phyloP scores from a whole-genome alignment of 1,140 invertebrate genomes.

The Oreohelix idahoensis region DNA sequence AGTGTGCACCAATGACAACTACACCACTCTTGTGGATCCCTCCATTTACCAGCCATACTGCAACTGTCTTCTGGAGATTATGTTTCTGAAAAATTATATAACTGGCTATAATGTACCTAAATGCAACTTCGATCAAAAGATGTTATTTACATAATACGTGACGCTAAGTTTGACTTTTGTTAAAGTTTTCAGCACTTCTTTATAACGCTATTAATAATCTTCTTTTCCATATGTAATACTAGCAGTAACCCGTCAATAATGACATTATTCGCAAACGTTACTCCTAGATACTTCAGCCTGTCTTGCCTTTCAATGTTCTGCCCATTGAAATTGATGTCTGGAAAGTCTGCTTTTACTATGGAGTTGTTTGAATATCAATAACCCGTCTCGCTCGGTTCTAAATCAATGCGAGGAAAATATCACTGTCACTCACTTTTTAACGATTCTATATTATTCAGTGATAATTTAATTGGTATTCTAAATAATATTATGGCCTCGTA shows the following conservation, averaged over 20 bases:
- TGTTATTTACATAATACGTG: neutral
- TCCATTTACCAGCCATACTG: neutral
- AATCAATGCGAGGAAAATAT: too few species aligned
- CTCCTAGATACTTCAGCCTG: too few species aligned
- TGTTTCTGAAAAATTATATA: neutral
- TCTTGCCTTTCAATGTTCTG: too few species aligned
- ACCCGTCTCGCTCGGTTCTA: too few species aligned
- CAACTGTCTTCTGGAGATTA: neutral
- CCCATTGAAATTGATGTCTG: too few species aligned
- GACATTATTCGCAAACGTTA: too few species aligned
- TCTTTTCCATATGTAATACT: neutral
- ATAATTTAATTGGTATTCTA: too few species aligned
- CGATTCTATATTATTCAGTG: too few species aligned
- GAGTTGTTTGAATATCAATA: too few species aligned
- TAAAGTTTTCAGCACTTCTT: slow-evolving; percentile 2
- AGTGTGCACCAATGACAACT: neutral
- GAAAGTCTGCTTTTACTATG: too few species aligned
- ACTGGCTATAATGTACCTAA: neutral
- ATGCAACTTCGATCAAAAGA: neutral
- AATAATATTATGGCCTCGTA: too few species aligned
- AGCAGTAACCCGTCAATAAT: neutral
- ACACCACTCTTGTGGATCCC: neutral
- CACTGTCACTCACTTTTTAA: too few species aligned
- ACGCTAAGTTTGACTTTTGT: neutral
- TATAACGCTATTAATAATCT: slow-evolving; percentile 3